Evolutionary conservation across 1,140 invertebrate genomes (phyloP).

Genomic region (Hormaphis cornu): DNA sequence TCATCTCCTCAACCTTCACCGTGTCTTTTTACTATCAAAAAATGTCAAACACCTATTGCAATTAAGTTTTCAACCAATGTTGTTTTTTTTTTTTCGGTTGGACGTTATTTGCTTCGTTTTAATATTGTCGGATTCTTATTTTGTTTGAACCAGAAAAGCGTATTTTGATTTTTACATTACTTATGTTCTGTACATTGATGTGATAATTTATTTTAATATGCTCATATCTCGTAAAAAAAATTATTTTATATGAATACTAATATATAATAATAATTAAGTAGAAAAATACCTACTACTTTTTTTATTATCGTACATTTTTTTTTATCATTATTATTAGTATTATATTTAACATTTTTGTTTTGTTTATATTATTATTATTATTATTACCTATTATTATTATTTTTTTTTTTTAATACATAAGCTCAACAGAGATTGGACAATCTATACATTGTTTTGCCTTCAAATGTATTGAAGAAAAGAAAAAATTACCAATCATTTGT

Average conservation of each 20-base stretch:
- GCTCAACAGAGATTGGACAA: constrained; percentile 28
- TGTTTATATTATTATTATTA: constrained; percentile 14
- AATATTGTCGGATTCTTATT: neutral
- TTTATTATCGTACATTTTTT: constrained; percentile 9
- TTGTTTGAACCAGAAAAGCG: neutral
- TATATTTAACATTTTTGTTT: constrained; percentile 1
- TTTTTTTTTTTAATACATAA: neutral
- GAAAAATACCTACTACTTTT: neutral
- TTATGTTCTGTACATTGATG: constrained; percentile 31
- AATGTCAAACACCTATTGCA: no score
- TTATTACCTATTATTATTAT: constrained; percentile 14
- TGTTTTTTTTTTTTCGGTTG: neutral
- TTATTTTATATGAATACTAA: neutral
- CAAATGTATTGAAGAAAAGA: constrained; percentile 7
- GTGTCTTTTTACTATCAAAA: no score
- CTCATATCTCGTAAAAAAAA: constrained; percentile 28
- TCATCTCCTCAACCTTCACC: no score
- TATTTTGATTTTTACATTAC: neutral
- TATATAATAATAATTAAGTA: no score
- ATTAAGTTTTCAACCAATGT: no score
- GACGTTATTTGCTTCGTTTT: neutral
- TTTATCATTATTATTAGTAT: constrained; percentile 7
- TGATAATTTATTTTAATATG: constrained; percentile 36
- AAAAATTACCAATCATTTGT: constrained; percentile 26
- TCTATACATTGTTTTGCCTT: constrained; percentile 13